Evolutionary conservation across 2,797 vertebrate species (phyloP).

Genomic region (Eulemur coronatus): DNA sequence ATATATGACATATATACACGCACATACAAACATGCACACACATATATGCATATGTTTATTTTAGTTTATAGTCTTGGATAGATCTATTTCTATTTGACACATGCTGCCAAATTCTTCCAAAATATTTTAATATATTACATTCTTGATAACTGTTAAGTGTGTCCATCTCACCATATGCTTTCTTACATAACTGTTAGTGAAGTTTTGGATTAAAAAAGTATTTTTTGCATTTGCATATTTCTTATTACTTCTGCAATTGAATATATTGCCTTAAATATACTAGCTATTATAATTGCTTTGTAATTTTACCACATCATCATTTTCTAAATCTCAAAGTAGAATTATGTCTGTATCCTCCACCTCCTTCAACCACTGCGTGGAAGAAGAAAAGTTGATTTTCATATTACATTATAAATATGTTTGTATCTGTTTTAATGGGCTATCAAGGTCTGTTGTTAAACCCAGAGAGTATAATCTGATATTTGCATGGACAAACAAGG

Average conservation of each 20-base stretch:
- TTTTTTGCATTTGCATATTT: background rate
- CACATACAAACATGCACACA: background rate
- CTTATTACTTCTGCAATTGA: background rate
- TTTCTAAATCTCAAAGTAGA: background rate
- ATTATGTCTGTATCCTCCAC: background rate
- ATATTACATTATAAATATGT: background rate
- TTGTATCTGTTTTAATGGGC: background rate
- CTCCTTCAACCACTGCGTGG: background rate
- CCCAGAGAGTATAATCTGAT: background rate
- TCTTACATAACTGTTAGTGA: background rate
- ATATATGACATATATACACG: background rate
- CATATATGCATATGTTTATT: background rate
- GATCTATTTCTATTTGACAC: background rate
- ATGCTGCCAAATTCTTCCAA: background rate
- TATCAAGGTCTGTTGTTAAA: background rate
- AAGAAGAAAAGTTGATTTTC: background rate
- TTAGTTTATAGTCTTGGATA: slow-evolving; percentile 7
- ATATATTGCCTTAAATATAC: background rate
- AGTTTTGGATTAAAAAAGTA: background rate
- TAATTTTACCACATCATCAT: background rate
- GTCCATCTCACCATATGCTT: background rate
- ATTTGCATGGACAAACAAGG: background rate
- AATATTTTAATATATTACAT: slow-evolving; percentile 30
- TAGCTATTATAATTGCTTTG: background rate
- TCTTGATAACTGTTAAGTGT: background rate